These are phyloP conservation scores for Drosophila ogumai DNA, from an alignment of 1,140 invertebrate species.

Conservation along the genomic window DNA sequence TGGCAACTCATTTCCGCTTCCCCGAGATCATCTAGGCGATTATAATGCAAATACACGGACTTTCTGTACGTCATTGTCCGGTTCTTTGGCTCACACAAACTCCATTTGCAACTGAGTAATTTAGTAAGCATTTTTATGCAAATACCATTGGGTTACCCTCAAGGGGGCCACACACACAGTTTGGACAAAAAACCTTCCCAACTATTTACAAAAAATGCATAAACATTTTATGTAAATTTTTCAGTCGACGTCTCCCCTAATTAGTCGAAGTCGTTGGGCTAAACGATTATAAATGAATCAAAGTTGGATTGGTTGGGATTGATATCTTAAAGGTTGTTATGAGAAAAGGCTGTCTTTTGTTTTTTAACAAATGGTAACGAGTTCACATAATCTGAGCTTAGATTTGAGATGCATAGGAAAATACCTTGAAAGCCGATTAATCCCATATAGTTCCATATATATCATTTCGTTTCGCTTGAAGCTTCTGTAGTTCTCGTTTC, in stretches of 20 bases:
- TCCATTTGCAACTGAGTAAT: conserved; percentile 28
- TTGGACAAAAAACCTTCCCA: conserved; percentile 50
- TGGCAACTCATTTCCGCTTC: conserved; percentile 72
- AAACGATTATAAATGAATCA: conserved; percentile 59
- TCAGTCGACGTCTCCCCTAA: conserved; percentile 40
- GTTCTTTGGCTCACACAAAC: conserved; percentile 22
- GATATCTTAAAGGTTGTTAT: conserved; percentile 20
- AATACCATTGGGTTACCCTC: conserved; percentile 20
- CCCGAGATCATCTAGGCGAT: conserved; percentile 46
- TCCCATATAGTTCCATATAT: background rate
- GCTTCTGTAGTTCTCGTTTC: conserved; percentile 7
- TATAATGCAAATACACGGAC: conserved; percentile 61
- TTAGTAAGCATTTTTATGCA: conserved; percentile 65
- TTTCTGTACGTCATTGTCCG: conserved; percentile 54
- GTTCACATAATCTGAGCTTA: conserved; percentile 4
- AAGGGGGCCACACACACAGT: conserved; percentile 41
- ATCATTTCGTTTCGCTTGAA: conserved; percentile 10
- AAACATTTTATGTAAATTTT: conserved; percentile 47
- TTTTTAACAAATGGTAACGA: conserved; percentile 6
- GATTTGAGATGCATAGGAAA: background rate
- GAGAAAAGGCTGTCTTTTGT: conserved; percentile 34
- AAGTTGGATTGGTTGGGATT: conserved; percentile 19
- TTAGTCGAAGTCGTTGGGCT: conserved; percentile 45
- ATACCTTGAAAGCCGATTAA: conserved; percentile 14
- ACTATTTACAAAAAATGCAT: conserved; percentile 57